A percentile compares a stretch with the other conserved stretches of the same genome.
These are phyloP conservation scores for Asbolus verrucosus DNA, from an alignment of 1,140 invertebrate species.

Conservation along the genomic window DNA sequence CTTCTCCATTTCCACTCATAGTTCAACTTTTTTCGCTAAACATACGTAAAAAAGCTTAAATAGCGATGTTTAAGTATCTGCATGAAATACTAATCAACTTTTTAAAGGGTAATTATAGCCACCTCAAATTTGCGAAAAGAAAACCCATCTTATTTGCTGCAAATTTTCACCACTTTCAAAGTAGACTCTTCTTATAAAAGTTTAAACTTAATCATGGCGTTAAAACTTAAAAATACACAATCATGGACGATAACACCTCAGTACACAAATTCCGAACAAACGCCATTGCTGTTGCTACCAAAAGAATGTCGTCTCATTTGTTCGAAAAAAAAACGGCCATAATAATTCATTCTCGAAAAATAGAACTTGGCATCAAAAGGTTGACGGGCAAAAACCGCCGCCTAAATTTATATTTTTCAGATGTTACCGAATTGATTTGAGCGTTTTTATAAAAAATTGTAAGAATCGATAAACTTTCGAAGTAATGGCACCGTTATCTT, in stretches of 20 bases:
- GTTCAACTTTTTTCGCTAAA: slow-evolving; percentile 43
- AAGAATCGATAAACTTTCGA: no score
- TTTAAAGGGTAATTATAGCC: neutral
- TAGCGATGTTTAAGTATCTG: slow-evolving; percentile 18
- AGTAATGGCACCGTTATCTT: neutral
- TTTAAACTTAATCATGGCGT: slow-evolving; percentile 13
- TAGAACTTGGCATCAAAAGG: no score
- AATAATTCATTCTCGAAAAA: neutral
- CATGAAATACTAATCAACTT: slow-evolving; percentile 5
- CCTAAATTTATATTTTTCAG: no score
- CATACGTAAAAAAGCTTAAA: slow-evolving; percentile 12
- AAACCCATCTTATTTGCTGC: neutral
- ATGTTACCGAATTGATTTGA: no score
- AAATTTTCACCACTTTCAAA: neutral
- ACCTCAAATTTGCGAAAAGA: neutral
- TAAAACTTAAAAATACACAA: slow-evolving; percentile 21
- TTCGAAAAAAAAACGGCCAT: neutral
- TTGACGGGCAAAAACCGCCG: no score
- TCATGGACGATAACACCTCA: slow-evolving; percentile 18
- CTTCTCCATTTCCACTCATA: slow-evolving; percentile 63
- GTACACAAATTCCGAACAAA: slow-evolving; percentile 22
- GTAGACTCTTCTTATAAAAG: neutral
- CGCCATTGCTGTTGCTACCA: slow-evolving; percentile 23
- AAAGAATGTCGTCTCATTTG: neutral
- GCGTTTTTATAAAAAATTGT: no score